Conservation (phyloP, 1,140 invertebrate genomes). For the Steinernema feltiae region DNA sequence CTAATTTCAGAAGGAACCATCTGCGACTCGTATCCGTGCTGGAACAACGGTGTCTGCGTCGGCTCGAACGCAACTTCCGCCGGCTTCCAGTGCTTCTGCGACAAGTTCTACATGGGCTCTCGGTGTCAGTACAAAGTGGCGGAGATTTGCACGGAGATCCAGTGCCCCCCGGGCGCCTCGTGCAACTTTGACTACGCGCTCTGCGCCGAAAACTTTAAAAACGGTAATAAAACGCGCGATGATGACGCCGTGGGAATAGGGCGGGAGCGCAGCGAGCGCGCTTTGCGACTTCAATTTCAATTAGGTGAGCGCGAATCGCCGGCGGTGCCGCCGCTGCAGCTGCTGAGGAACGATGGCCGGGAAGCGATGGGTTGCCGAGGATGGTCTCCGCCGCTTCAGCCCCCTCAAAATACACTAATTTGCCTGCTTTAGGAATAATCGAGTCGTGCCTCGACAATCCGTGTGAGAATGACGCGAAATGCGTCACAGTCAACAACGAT, state of each 20-base stretch:
- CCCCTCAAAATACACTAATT: too few species aligned
- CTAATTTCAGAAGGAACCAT: neutral
- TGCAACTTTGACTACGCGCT: conserved; percentile 5
- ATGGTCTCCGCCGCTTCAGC: too few species aligned
- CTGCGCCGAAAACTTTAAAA: conserved; percentile 9
- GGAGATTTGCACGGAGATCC: conserved; percentile 1
- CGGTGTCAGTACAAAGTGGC: conserved; percentile 1
- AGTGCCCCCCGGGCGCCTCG: neutral
- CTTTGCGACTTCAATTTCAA: too few species aligned
- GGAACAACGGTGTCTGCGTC: conserved; percentile 2
- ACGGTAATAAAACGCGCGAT: neutral
- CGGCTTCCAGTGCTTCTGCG: neutral
- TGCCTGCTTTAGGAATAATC: neutral
- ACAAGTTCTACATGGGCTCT: neutral
- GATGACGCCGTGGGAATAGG: neutral
- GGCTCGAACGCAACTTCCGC: neutral
- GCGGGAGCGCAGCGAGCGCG: neutral
- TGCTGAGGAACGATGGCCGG: too few species aligned
- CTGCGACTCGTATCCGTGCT: conserved; percentile 2
- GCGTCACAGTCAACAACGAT: conserved; percentile 4
- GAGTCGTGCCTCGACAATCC: conserved; percentile 1
- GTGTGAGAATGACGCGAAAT: neutral
- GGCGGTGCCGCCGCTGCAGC: too few species aligned
- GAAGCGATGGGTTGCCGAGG: too few species aligned
- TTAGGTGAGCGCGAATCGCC: too few species aligned